Base-by-base conservation (phyloP, 2,797 vertebrate species). In the Coregonus suidteri region DNA sequence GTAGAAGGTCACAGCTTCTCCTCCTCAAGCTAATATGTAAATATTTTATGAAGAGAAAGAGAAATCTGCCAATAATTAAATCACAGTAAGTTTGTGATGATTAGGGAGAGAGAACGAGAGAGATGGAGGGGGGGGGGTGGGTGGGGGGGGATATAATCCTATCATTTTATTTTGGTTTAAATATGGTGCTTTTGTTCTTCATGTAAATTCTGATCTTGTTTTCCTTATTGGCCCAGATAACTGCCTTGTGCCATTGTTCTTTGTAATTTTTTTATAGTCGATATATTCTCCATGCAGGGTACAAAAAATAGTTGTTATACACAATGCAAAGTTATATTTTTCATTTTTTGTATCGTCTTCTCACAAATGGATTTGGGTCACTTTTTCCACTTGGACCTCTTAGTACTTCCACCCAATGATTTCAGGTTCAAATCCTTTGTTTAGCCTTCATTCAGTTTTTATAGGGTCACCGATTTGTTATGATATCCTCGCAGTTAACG, bases 171-270 rank as follows among this genome's bases (percentile, higher is more conserved):
- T 78, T 65, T 25, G 72, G 79, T 82, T 82, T 79, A n/a, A n/a
- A 41, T 77, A 79, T 71, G 75, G 59, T 78, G 81, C 80, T 82
- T 87, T 81, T 87, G 76, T 77, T 81, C 74, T 80, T 77, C n/a
- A 81, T 67, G 25, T 82, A 80, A 77, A 79, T 72, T 74, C 81
- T 84, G 70, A 81, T 77, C 69, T 75, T 80, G 80, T 84, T 69
- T 69, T 69, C 70, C 13, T 4, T 34, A 51, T 30, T 31, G 13
- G 30, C 52, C 52, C 30, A 4, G 11, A 34, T 20, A 7, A 25
- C 25, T 25, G 25, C 25, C 25, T 25, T 25, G 25, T 25, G n/a
- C 25, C 25, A 1, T 25, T 1, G 25, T 25, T 25, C 25, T 25
- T 25, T 25, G 25, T 25, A 25, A 25, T 25, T n/a, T n/a, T n/a